Conservation (phyloP, 2,113 vertebrate species). For the Oreocharis arfaki region DNA sequence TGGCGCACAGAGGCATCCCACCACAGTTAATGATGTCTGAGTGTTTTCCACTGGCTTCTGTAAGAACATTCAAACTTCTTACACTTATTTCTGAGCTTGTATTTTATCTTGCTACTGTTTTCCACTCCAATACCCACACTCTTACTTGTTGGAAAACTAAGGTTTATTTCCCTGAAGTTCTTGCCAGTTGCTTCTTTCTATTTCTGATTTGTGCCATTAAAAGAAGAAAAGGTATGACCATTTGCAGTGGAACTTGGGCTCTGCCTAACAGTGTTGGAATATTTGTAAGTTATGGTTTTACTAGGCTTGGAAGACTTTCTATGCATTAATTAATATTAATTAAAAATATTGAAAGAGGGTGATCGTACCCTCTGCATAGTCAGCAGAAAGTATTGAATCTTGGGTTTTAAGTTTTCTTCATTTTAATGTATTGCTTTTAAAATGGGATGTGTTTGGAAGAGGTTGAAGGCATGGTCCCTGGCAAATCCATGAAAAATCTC, state of each 20-base stretch:
- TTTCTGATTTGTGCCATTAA: neutral
- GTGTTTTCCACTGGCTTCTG: neutral
- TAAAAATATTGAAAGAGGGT: neutral
- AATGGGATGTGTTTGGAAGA: neutral
- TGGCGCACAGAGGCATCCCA: neutral
- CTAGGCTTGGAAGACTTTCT: neutral
- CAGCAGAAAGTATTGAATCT: neutral
- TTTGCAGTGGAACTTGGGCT: neutral
- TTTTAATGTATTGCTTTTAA: neutral
- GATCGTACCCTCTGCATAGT: accelerated
- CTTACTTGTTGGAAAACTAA: neutral
- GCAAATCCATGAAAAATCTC: neutral
- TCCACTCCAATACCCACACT: neutral
- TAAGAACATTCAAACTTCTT: neutral
- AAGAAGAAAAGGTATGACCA: neutral
- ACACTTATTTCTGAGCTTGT: neutral
- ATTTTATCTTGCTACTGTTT: neutral
- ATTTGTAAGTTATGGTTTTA: neutral
- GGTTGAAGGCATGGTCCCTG: neutral
- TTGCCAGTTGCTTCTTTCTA: neutral
- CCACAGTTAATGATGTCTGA: neutral
- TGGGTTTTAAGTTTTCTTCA: neutral
- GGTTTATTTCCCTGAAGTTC: neutral
- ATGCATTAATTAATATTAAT: neutral
- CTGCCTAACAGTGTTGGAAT: neutral